phyloP scores from a whole-genome alignment of 2,113 vertebrate species.

The Chaetorhynchus papuensis region DNA sequence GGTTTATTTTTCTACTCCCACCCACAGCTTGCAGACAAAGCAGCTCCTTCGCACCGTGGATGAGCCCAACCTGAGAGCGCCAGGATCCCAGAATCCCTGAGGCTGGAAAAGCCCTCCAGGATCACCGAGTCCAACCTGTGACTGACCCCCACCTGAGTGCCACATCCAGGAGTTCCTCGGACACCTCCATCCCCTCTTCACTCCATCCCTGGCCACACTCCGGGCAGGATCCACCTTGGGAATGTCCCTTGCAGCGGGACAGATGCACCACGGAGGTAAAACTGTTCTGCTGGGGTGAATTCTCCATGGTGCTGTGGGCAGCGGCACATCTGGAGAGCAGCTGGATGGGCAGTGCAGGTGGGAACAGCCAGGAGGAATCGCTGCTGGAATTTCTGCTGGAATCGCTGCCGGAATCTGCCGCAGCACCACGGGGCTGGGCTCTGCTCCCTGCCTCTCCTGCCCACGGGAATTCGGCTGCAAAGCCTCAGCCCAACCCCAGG shows the following conservation, averaged over 20 bases:
- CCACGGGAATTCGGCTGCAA: rapidly evolving
- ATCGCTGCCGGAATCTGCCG: rapidly evolving
- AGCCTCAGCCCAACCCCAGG: neutral
- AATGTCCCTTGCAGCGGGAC: rapidly evolving
- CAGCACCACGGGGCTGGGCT: rapidly evolving
- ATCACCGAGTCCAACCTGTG: neutral
- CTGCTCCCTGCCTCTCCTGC: neutral
- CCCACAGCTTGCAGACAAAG: neutral
- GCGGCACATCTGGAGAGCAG: neutral
- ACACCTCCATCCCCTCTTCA: neutral
- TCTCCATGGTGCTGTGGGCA: neutral
- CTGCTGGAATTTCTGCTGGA: neutral
- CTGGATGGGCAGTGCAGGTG: neutral
- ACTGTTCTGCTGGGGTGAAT: neutral
- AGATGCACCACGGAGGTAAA: neutral
- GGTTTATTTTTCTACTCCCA: neutral
- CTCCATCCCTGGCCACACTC: neutral
- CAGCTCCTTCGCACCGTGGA: neutral
- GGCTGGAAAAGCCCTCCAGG: neutral
- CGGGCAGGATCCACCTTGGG: neutral
- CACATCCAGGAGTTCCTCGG: neutral
- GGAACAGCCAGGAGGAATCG: neutral
- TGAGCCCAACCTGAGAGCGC: neutral
- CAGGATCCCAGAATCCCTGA: neutral
- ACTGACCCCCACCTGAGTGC: neutral